Evolutionary conservation across 2,113 vertebrate genomes (phyloP), one percentile per base, ranked within the genome.

Genomic region (Lepidothrix coronata): DNA sequence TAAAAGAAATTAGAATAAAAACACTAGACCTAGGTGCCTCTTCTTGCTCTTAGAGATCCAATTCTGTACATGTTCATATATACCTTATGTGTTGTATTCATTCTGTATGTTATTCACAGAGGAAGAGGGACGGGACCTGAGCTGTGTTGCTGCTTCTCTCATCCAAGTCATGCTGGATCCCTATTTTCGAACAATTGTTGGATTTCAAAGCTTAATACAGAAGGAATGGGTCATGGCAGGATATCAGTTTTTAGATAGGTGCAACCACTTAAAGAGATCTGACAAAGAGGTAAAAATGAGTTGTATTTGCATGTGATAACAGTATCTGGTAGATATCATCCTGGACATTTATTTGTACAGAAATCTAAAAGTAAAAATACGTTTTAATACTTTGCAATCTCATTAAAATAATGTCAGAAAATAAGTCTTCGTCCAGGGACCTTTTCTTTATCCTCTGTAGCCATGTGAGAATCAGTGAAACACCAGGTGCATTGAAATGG

Each of bases 151-250:
- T 70, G 98, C 99, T 70, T 99, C 99, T 46, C 97, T 99, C 78
- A 96, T 99, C 66, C 99, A 99, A 98, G 96, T 99, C 94, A 99
- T 99, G 99, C 94, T 99, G 97, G 99, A 99, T 91, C 99, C 99
- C 65, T 98, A 99, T 88, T 99, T 98, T 88, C 98, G 99, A 91
- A 99, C 99, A 85, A 98, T 99, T n/a, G 88, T 93, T 66, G 99
- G 99, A 63, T 99, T 99, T 97, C 99, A 99, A 97, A 98, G 98
- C 96, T 98, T 99, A 93, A 98, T 99, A 81, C 99, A 99, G 97
- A 99, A 99, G 97, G 99, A 99, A 93, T 99, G 99, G 99, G 99
- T 99, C 97, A 99, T 99, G 99, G 98, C 99, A 30, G 99, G 99
- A 54, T 99, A 99, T 83, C 99, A 98, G 41, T 99, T 99, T 94